phyloP scores from a whole-genome alignment of 2,797 vertebrate genomes.

The Xerus rutilus region DNA sequence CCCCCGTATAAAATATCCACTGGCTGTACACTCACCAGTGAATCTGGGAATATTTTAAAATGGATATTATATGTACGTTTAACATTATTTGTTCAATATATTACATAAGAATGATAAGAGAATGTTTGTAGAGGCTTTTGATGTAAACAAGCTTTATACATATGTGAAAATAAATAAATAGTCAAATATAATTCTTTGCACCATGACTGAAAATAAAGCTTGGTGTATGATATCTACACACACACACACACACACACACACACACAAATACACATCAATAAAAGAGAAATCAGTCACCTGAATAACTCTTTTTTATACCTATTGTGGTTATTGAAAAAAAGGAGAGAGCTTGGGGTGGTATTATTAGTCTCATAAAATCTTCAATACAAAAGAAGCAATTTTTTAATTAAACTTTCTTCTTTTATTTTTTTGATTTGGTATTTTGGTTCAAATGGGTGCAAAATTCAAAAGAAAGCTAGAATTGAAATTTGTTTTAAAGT shows the following conservation, averaged over 20 bases:
- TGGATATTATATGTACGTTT: neutral
- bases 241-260: neutral
- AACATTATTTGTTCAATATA: neutral
- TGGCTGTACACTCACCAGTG: neutral
- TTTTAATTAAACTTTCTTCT: conserved; percentile 32
- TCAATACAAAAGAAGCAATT: conserved; percentile 21
- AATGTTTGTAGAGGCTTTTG: neutral
- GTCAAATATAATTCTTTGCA: neutral
- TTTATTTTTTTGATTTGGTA: conserved; percentile 62
- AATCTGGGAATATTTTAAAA: neutral
- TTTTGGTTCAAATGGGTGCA: neutral
- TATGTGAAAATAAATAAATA: conserved; percentile 5
- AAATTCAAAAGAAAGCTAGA: conserved; percentile 66
- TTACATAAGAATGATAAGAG: neutral
- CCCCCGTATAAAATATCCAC: neutral
- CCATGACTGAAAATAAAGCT: conserved; percentile 20
- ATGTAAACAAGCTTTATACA: neutral
- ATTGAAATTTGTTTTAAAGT: conserved; percentile 71
- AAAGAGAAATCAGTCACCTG: neutral
- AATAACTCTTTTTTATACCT: neutral
- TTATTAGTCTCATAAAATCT: neutral
- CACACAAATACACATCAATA: neutral
- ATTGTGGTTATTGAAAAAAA: neutral
- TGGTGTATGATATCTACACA: neutral
- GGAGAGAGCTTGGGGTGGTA: neutral